These are phyloP conservation scores for Chelon labrosus DNA, from an alignment of 2,797 vertebrate species.

Conservation along the genomic window DNA sequence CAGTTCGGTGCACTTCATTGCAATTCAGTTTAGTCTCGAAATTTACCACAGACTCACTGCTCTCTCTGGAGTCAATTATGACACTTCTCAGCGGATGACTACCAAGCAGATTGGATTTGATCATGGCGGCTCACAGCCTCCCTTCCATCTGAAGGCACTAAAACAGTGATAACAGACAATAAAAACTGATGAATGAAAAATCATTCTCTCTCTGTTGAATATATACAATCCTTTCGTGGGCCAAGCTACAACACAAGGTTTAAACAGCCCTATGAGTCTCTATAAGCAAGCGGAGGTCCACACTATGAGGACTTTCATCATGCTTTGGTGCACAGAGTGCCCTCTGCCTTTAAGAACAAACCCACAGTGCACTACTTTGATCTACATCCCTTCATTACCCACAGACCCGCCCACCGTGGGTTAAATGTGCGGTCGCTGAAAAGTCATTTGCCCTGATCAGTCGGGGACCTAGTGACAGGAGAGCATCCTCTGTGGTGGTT, in stretches of 20 bases:
- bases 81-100: conserved; percentile 42
- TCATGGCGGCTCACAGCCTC: conserved; percentile 29
- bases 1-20: conserved; percentile 23
- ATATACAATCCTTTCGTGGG: conserved; percentile 27
- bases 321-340: conserved; percentile 44
- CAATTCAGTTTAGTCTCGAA: conserved; percentile 19
- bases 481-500: conserved; percentile 41
- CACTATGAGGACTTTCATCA: conserved; percentile 59
- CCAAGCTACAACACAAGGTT: conserved; percentile 31
- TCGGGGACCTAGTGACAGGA: conserved; percentile 56
- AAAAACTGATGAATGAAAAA: conserved; percentile 35
- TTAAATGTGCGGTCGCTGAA: conserved; percentile 62
- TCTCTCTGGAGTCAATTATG: conserved; percentile 62
- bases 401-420: conserved; percentile 31
- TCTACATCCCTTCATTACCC: conserved; percentile 67
- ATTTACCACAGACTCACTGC: conserved; percentile 13
- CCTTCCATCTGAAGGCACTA: conserved; percentile 15
- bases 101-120: conserved; percentile 39
- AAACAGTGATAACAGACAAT: conserved; percentile 35
- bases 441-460: conserved; percentile 63
- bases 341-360: conserved; percentile 64
- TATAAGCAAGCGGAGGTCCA: conserved; percentile 38
- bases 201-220: conserved; percentile 25
- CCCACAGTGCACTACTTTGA: conserved; percentile 58
- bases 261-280: conserved; percentile 20